These are phyloP conservation scores for Meteorus colon DNA, from an alignment of 2,888 invertebrate species.

Conservation along the genomic window DNA sequence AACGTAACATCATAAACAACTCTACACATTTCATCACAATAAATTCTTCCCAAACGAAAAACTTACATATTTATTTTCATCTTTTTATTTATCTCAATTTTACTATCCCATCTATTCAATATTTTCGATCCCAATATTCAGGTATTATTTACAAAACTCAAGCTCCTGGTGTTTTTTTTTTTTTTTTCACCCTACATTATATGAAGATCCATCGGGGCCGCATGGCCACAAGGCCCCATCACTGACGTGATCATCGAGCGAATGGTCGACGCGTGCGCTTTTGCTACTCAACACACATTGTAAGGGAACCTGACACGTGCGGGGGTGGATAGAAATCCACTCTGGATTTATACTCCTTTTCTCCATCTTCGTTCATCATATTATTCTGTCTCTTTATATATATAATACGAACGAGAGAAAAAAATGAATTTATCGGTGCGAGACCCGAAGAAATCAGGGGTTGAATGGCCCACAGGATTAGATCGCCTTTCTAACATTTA, in stretches of 20 bases:
- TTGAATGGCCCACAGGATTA: slow-evolving; percentile 44
- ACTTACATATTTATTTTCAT: too few species aligned
- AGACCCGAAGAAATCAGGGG: slow-evolving; percentile 33
- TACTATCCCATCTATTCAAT: too few species aligned
- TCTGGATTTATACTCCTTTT: slow-evolving; percentile 19
- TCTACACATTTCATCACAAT: too few species aligned
- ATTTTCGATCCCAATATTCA: too few species aligned
- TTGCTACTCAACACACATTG: not conserved
- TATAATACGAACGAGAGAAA: not conserved
- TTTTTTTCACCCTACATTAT: too few species aligned
- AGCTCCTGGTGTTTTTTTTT: too few species aligned
- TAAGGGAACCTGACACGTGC: slow-evolving; percentile 47
- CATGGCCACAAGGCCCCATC: slow-evolving; percentile 11
- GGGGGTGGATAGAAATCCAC: slow-evolving; percentile 40
- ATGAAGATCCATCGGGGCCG: not conserved
- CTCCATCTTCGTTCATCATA: not conserved
- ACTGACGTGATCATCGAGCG: not conserved
- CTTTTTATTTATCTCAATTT: too few species aligned
- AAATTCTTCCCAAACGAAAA: too few species aligned
- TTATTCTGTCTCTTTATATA: not conserved
- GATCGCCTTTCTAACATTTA: slow-evolving; percentile 51
- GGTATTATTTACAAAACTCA: too few species aligned
- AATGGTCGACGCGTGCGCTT: not conserved
- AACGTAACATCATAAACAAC: too few species aligned
- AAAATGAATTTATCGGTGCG: slow-evolving; percentile 22